Base-by-base conservation (phyloP, 2,888 invertebrate species). In the Orgyia antiqua region DNA sequence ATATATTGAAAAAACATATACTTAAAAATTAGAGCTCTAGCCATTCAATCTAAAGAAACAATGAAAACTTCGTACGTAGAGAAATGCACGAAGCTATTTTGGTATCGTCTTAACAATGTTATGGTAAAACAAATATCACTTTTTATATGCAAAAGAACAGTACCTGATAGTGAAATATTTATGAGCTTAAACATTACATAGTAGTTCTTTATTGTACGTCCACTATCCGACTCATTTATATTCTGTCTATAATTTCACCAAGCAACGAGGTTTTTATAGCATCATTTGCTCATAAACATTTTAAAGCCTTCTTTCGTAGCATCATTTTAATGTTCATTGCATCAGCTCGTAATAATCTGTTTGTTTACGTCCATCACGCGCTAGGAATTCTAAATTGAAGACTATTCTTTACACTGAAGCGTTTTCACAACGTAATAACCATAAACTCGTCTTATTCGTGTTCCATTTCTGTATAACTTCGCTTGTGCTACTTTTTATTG, bases 321-420 rank as follows among this genome's bases (percentile, higher is more conserved):
- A 51, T 52, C 42, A 47, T 52, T 53, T 47, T 37, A 42, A 52
- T 52, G 54, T 52, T 52, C 53, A 52, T 53, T 53, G 58, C 53
- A 48, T 51, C 46, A 51, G 42, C 40, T 48, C 42, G 42, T 46
- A 57, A 56, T 58, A 59, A 55, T 54, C 53, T 48, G 50, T 48
- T 62, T 64, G 64, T 64, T 64, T 64, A 64, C 58, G 48, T 42
- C 50, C 58, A 60, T 64, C 56, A 58, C 55, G 45, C 41, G 42
- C 31, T 33, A 39, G 46, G 58, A 64, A 58, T 64, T 42, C 38
- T 36, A 51, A 62, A 61, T 60, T 40, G 51, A 51, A 42, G 46
- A 34, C 34, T 33, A 33, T 37, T 50, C 45, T 32, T 45, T 39
- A 60, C 54, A 30, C 45, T 29, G 32, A 27, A 12, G 8, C 19